Evolutionary conservation across 2,888 invertebrate species (phyloP).

Genomic region (Andricus curvator): DNA sequence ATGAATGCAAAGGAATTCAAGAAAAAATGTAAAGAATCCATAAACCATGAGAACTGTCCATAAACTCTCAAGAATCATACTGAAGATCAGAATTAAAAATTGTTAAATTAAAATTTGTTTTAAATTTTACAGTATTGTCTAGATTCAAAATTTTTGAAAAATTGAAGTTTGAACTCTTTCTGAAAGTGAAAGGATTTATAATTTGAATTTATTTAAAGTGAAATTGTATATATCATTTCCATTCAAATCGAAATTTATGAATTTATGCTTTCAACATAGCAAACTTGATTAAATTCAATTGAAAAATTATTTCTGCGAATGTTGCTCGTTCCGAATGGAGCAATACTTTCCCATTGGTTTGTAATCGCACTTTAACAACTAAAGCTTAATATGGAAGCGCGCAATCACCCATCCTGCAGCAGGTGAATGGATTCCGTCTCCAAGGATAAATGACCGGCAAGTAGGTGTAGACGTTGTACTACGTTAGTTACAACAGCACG

Average conservation of each 20-base stretch:
- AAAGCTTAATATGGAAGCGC: conserved; percentile 40
- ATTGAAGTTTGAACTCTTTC: background rate
- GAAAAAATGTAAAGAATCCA: too few relatives aligned
- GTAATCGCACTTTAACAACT: background rate
- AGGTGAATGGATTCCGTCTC: conserved; percentile 62
- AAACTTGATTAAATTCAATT: background rate
- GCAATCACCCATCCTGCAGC: conserved; percentile 52
- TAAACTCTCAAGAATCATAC: too few relatives aligned
- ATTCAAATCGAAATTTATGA: too few relatives aligned
- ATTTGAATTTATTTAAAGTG: background rate
- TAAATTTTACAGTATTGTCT: too few relatives aligned
- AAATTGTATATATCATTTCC: too few relatives aligned
- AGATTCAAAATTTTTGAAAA: background rate
- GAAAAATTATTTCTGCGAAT: background rate
- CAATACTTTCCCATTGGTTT: conserved; percentile 15
- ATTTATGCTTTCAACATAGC: too few relatives aligned
- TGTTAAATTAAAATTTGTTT: too few relatives aligned
- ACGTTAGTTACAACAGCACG: conserved; percentile 50
- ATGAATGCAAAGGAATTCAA: too few relatives aligned
- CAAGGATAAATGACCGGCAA: conserved; percentile 63
- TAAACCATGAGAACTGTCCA: too few relatives aligned
- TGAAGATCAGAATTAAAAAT: too few relatives aligned
- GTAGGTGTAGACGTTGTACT: conserved; percentile 54
- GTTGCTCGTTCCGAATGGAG: background rate
- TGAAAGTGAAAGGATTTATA: background rate